phyloP scores from a whole-genome alignment of 2,888 invertebrate species.

The Ecliptopera silaceata region DNA sequence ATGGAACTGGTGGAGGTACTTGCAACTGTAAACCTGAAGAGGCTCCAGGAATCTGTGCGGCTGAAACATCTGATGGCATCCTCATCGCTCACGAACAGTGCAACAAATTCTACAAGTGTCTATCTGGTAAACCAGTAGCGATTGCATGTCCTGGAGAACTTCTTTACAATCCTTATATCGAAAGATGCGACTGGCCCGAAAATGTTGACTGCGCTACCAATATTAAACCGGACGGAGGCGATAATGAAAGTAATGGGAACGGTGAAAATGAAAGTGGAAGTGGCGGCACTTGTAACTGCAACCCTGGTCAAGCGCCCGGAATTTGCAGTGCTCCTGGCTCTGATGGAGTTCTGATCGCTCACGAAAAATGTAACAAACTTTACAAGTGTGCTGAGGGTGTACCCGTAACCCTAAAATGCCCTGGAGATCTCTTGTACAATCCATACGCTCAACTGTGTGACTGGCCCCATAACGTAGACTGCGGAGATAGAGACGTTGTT shows the following conservation, averaged over 20 bases:
- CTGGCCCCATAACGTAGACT: slow-evolving; percentile 81
- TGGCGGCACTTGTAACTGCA: slow-evolving; percentile 21
- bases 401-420: slow-evolving; percentile 80
- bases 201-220: slow-evolving; percentile 46
- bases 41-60: not conserved
- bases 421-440: slow-evolving; percentile 77
- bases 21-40: slow-evolving; percentile 1
- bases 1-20: not conserved
- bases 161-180: slow-evolving; percentile 41
- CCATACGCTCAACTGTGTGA: slow-evolving; percentile 76
- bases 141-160: slow-evolving; percentile 38
- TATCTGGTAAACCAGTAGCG: not conserved
- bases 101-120: not conserved
- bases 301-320: slow-evolving; percentile 36
- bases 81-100: not conserved
- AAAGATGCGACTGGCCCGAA: slow-evolving; percentile 46
- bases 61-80: not conserved
- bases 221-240: slow-evolving; percentile 36
- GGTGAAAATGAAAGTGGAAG: slow-evolving; percentile 11
- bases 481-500: slow-evolving; percentile 49
- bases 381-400: slow-evolving; percentile 83
- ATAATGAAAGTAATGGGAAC: not conserved
- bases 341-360: slow-evolving; percentile 43
- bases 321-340: slow-evolving; percentile 39
- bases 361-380: slow-evolving; percentile 41